Percentiles rank a stretch among this genome's conserved stretches.
phyloP scores from a whole-genome alignment of 2,888 invertebrate species.

The Eupithecia pulchellata region DNA sequence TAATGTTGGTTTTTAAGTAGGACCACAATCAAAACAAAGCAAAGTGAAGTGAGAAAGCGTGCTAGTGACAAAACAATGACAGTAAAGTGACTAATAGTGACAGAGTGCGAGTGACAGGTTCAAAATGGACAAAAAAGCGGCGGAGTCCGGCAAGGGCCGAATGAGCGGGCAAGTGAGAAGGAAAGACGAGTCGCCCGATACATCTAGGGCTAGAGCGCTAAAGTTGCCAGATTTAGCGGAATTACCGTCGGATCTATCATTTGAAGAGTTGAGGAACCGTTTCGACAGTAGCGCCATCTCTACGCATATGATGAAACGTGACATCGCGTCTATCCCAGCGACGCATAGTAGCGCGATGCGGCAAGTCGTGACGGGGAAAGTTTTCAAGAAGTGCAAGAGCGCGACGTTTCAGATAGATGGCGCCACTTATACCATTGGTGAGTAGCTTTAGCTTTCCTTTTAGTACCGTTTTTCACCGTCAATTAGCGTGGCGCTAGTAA shows the following conservation, averaged over 20 bases:
- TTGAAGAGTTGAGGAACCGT: conserved; percentile 77
- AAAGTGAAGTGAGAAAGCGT: conserved; percentile 24
- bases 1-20: neutral
- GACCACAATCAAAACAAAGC: conserved; percentile 25
- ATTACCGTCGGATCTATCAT: conserved; percentile 69
- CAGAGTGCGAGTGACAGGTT: conserved; percentile 41
- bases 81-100: conserved; percentile 16
- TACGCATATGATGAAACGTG: conserved; percentile 61
- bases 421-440: conserved; percentile 94
- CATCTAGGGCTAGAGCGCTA: conserved; percentile 57
- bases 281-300: conserved; percentile 75
- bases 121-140: conserved; percentile 70
- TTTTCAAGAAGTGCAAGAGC: conserved; percentile 93
- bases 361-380: conserved; percentile 83
- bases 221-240: conserved; percentile 70
- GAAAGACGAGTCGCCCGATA: conserved; percentile 68
- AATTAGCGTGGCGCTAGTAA: conserved; percentile 38
- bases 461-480: conserved; percentile 49
- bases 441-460: conserved; percentile 57
- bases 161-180: conserved; percentile 75
- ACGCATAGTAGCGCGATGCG: conserved; percentile 81
- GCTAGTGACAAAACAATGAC: conserved; percentile 40
- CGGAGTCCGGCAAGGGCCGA: conserved; percentile 59
- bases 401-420: conserved; percentile 95
- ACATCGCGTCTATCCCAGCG: conserved; percentile 77